phyloP scores from a whole-genome alignment of 2,113 vertebrate species.

The Blennius ocellaris region DNA sequence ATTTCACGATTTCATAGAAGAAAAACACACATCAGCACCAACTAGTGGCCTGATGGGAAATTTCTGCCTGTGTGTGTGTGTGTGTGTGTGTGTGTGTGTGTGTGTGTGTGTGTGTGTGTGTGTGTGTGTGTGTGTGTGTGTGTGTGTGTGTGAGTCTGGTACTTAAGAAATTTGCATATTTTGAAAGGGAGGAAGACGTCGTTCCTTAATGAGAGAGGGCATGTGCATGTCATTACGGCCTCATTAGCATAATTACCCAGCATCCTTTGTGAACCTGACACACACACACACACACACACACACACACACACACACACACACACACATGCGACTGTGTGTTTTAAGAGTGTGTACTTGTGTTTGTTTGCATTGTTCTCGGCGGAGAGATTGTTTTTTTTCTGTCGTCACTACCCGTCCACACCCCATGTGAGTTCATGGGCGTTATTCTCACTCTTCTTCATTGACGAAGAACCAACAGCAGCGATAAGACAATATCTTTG shows the following conservation, averaged over 20 bases:
- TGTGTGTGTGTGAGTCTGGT: constrained; percentile 17
- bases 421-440: constrained; percentile 2
- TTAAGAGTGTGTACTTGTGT: constrained; percentile 13
- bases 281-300: constrained; percentile 50
- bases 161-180: constrained; percentile 70
- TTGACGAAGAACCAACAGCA: neutral
- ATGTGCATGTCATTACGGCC: constrained; percentile 76
- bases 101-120: neutral
- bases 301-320: constrained; percentile 63
- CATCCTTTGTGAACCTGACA: constrained; percentile 77
- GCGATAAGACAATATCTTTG: neutral
- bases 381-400: constrained; percentile 46
- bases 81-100: neutral
- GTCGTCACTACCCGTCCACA: constrained; percentile 38
- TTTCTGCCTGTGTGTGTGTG: no score
- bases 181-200: constrained; percentile 64
- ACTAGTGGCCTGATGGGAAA: no score
- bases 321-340: constrained; percentile 34
- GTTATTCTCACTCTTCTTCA: constrained; percentile 16
- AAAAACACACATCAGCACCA: no score
- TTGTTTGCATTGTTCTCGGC: constrained; percentile 47
- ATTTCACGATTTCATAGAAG: no score
- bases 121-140: constrained; percentile 4
- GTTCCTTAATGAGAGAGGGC: constrained; percentile 73
- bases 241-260: constrained; percentile 80